phyloP scores from a whole-genome alignment of 2,113 vertebrate genomes.

The Crotalus horridus region DNA sequence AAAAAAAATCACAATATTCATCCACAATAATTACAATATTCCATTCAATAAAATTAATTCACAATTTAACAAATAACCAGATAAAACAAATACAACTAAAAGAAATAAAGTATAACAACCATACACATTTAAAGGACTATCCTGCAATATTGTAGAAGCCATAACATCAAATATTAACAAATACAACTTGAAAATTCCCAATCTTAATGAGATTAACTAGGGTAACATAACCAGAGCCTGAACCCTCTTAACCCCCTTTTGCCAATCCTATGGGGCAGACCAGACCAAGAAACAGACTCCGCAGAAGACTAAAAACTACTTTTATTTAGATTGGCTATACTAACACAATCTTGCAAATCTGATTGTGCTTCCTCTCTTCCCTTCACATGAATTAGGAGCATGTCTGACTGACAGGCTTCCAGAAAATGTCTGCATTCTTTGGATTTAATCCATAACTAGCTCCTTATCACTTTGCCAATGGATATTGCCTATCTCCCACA shows the following conservation, averaged over 20 bases:
- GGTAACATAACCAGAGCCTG: too few species aligned
- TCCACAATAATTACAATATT: neutral
- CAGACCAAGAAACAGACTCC: neutral
- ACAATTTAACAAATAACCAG: neutral
- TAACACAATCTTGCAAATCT: neutral
- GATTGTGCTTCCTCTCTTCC: neutral
- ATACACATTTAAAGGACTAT: too few species aligned
- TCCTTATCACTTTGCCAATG: neutral
- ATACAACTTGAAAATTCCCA: neutral
- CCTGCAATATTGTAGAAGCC: too few species aligned
- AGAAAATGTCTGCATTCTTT: neutral
- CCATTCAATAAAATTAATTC: neutral
- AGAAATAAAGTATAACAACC: neutral
- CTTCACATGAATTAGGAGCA: neutral
- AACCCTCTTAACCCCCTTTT: neutral
- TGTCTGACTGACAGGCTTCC: neutral
- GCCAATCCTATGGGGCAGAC: neutral
- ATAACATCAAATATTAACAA: neutral
- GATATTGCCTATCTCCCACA: neutral
- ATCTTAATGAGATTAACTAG: too few species aligned
- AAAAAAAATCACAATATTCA: neutral
- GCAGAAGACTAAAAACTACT: neutral
- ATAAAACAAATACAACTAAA: neutral
- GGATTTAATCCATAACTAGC: neutral
- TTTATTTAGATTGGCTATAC: neutral